Evolutionary conservation across 2,797 vertebrate species (phyloP).

Genomic region (Semaprochilodus insignis): DNA sequence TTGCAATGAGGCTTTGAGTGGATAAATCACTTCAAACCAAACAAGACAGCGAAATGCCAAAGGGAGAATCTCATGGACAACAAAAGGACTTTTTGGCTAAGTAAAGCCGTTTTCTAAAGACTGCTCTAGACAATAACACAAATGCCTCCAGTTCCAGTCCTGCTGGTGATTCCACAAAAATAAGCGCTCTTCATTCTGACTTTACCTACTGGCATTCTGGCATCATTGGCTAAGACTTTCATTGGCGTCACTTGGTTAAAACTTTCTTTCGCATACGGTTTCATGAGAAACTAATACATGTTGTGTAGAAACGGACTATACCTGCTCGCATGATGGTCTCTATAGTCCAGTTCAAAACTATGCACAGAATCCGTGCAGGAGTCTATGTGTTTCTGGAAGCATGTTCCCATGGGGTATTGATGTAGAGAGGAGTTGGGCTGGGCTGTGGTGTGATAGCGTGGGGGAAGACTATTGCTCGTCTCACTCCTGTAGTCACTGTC

Average conservation of each 20-base stretch:
- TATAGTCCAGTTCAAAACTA: constrained; percentile 87
- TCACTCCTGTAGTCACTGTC: constrained; percentile 99
- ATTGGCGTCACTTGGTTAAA: too few species aligned
- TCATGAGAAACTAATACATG: not conserved
- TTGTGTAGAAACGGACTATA: constrained; percentile 48
- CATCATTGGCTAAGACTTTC: too few species aligned
- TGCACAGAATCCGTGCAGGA: constrained; percentile 86
- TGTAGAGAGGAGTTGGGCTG: constrained; percentile 95
- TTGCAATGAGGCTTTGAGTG: not conserved
- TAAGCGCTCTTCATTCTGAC: not conserved
- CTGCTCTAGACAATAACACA: not conserved
- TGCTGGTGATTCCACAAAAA: not conserved
- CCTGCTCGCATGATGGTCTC: constrained; percentile 86
- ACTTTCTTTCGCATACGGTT: not conserved
- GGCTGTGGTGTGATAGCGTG: constrained; percentile 88
- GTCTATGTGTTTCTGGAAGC: constrained; percentile 82
- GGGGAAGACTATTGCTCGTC: constrained; percentile 92
- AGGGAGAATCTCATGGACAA: constrained; percentile 1
- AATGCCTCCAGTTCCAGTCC: not conserved
- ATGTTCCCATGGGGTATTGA: constrained; percentile 87
- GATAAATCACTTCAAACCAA: constrained; percentile 8
- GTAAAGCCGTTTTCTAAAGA: constrained; percentile 33
- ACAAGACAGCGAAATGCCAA: not conserved
- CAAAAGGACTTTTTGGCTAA: constrained; percentile 17
- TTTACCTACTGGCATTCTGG: not conserved